These are phyloP conservation scores for Kryptolebias ocellatus DNA, from an alignment of 2,797 vertebrate genomes.

Conservation along the genomic window DNA sequence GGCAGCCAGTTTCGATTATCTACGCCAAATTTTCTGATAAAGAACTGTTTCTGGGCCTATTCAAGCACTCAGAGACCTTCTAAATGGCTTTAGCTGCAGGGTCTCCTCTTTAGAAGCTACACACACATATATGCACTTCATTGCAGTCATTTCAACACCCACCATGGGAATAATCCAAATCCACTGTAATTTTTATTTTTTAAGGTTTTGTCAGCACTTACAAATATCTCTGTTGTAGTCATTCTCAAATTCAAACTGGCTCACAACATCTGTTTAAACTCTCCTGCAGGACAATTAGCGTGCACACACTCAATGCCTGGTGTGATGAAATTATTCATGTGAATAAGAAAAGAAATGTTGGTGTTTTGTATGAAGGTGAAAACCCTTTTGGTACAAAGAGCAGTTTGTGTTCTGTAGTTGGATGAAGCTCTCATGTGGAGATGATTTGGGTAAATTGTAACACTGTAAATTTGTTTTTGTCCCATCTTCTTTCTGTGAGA, in stretches of 20 bases:
- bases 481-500: neutral
- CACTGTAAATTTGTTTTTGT: neutral
- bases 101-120: slow-evolving; percentile 56
- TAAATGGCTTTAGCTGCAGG: slow-evolving; percentile 76
- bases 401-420: slow-evolving; percentile 7
- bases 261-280: slow-evolving; percentile 26
- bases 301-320: slow-evolving; percentile 2
- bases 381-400: neutral
- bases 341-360: slow-evolving; percentile 13
- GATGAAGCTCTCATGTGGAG: neutral
- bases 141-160: slow-evolving; percentile 56
- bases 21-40: slow-evolving; percentile 75
- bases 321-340: slow-evolving; percentile 12
- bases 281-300: slow-evolving; percentile 24
- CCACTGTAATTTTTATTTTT: slow-evolving; percentile 46
- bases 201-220: slow-evolving; percentile 46
- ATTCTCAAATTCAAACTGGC: slow-evolving; percentile 3
- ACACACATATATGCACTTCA: slow-evolving; percentile 26
- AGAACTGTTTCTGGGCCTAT: slow-evolving; percentile 73
- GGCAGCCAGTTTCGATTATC: slow-evolving; percentile 74
- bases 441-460: neutral
- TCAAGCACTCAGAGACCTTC: slow-evolving; percentile 69
- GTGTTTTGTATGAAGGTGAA: slow-evolving; percentile 13
- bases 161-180: slow-evolving; percentile 56
- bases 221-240: slow-evolving; percentile 28